These are phyloP conservation scores for Aphelenchoides besseyi DNA, from an alignment of 1,140 invertebrate genomes.

Conservation along the genomic window DNA sequence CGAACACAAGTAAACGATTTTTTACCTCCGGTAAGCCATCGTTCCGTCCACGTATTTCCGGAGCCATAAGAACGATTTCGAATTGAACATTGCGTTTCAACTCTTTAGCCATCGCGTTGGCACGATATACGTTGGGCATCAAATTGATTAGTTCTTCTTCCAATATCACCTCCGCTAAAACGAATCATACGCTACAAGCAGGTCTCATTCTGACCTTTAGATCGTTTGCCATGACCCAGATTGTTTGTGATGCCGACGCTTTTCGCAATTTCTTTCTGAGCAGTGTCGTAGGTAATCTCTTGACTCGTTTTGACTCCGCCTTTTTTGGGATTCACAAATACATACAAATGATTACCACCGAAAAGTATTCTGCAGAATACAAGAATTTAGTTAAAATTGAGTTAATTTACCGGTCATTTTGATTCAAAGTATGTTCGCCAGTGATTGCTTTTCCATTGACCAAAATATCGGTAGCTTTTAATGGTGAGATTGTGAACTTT, in stretches of 20 bases:
- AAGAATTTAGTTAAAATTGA: neutral
- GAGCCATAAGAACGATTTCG: conserved; percentile 69
- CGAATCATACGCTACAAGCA: neutral
- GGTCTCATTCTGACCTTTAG: neutral
- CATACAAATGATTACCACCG: conserved; percentile 69
- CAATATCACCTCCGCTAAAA: conserved; percentile 66
- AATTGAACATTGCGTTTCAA: conserved; percentile 68
- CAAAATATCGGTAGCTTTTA: conserved; percentile 65
- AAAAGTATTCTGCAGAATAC: conserved; percentile 66
- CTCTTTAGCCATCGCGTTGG: conserved; percentile 69
- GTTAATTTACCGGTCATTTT: conserved; percentile 68
- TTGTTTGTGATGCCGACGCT: conserved; percentile 66
- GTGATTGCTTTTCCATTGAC: conserved; percentile 67
- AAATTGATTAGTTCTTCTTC: conserved; percentile 69
- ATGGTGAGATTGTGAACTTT: conserved; percentile 66
- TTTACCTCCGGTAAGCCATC: conserved; percentile 66
- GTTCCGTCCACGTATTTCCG: conserved; percentile 67
- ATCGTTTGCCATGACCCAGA: neutral
- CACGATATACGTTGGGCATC: conserved; percentile 68
- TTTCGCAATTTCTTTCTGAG: conserved; percentile 69
- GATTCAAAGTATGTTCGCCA: conserved; percentile 64
- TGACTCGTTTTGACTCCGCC: conserved; percentile 60
- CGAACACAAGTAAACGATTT: neutral
- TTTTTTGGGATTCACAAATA: conserved; percentile 65
- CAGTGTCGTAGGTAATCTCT: conserved; percentile 67